phyloP scores from a whole-genome alignment of 2,888 invertebrate genomes.

The Caenorhabditis becei region DNA sequence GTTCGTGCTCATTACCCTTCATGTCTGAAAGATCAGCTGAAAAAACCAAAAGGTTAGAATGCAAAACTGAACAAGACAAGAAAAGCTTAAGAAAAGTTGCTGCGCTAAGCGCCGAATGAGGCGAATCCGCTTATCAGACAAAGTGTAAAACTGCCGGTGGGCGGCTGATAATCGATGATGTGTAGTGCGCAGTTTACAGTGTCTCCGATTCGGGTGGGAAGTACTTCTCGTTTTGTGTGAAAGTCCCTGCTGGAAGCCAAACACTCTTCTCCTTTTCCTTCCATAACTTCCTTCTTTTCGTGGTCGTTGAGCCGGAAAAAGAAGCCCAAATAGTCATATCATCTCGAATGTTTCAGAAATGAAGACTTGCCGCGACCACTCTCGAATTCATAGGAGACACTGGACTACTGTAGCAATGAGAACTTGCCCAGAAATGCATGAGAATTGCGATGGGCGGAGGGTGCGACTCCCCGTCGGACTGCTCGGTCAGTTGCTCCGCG shows the following conservation, averaged over 20 bases:
- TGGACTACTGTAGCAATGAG: constrained; percentile 26
- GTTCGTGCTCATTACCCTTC: constrained; percentile 48
- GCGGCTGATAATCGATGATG: constrained; percentile 10
- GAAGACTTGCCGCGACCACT: constrained; percentile 23
- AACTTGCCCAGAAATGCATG: constrained; percentile 50
- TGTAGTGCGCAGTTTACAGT: constrained; percentile 42
- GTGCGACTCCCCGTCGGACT: neutral
- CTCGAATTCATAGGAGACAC: constrained; percentile 39
- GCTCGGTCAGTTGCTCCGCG: constrained; percentile 13
- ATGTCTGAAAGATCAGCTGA: constrained; percentile 18
- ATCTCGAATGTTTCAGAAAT: constrained; percentile 54
- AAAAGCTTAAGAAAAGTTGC: constrained; percentile 8
- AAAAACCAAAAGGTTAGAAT: neutral
- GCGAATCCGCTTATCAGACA: constrained; percentile 39
- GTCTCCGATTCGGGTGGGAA: constrained; percentile 19
- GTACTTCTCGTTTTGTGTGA: constrained; percentile 17
- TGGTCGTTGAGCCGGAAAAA: constrained; percentile 15
- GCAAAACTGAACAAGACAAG: neutral
- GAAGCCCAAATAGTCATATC: neutral
- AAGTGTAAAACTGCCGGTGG: constrained; percentile 47
- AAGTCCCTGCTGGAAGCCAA: neutral
- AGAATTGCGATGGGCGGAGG: constrained; percentile 41
- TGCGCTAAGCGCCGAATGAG: constrained; percentile 17
- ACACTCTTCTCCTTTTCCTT: neutral
- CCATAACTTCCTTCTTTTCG: constrained; percentile 10